These are phyloP conservation scores for Cheiracanthium punctorium DNA, from an alignment of 2,888 invertebrate genomes.

Conservation along the genomic window DNA sequence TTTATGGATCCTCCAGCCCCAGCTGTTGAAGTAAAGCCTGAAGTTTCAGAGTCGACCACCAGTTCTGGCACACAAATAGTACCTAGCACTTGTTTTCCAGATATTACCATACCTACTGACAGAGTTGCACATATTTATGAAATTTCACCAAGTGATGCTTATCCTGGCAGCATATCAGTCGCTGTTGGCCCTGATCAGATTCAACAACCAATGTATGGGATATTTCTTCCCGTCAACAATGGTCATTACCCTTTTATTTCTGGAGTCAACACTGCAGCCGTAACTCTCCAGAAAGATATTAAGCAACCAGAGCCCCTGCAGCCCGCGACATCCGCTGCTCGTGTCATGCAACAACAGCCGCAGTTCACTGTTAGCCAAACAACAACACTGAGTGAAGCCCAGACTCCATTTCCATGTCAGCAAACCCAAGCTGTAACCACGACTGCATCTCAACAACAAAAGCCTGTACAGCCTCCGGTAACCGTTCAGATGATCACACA, in stretches of 20 bases:
- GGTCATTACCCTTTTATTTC: constrained; percentile 60
- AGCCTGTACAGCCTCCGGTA: constrained; percentile 15
- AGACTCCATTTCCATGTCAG: constrained; percentile 22
- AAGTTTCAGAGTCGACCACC: constrained; percentile 39
- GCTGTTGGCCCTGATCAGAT: constrained; percentile 53
- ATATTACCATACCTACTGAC: constrained; percentile 38
- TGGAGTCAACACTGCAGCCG: constrained; percentile 48
- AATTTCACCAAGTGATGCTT: constrained; percentile 64
- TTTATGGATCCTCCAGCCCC: constrained; percentile 82
- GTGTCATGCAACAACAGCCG: constrained; percentile 20
- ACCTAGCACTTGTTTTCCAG: constrained; percentile 39
- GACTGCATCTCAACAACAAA: constrained; percentile 14
- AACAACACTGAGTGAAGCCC: constrained; percentile 16
- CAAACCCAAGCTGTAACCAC: constrained; percentile 5
- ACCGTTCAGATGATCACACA: constrained; percentile 13
- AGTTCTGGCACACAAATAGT: constrained; percentile 33
- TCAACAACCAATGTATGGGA: constrained; percentile 63
- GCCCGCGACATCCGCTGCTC: neutral
- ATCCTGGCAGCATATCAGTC: constrained; percentile 67
- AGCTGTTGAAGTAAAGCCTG: constrained; percentile 52
- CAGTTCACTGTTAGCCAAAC: constrained; percentile 11
- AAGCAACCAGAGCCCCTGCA: constrained; percentile 41
- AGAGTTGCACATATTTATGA: constrained; percentile 70
- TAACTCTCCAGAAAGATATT: constrained; percentile 35
- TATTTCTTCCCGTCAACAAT: constrained; percentile 67